phyloP scores from a whole-genome alignment of 2,113 vertebrate species.

The Damaliscus lunatus region DNA sequence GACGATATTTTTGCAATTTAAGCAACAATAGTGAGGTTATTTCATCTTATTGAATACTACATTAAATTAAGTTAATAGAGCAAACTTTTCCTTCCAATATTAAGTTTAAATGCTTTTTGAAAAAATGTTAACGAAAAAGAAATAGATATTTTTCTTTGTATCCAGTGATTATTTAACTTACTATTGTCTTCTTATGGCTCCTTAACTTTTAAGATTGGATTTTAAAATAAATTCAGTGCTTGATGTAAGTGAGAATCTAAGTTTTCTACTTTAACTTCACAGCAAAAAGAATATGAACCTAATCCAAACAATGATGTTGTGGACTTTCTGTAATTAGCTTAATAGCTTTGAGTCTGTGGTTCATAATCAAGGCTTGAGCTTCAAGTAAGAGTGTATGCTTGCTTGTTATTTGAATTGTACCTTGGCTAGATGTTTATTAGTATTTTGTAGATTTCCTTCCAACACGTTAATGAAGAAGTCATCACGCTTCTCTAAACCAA shows the following conservation, averaged over 20 bases:
- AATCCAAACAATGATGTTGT: background rate
- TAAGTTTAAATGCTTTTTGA: background rate
- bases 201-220: background rate
- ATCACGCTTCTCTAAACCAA: background rate
- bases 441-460: background rate
- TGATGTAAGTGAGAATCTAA: background rate
- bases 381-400: background rate
- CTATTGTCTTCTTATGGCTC: background rate
- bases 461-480: background rate
- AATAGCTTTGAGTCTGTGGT: background rate
- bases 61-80: background rate
- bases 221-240: background rate
- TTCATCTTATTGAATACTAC: background rate
- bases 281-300: background rate
- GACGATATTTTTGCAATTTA: background rate
- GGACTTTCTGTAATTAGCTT: background rate
- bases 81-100: background rate
- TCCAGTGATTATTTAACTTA: conserved; percentile 6
- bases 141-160: background rate
- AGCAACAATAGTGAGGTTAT: background rate
- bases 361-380: background rate
- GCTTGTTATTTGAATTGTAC: background rate
- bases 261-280: background rate
- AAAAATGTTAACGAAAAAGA: conserved; percentile 14
- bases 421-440: background rate